Base-by-base conservation (phyloP, 1,140 invertebrate species). In the Magallana angulata region DNA sequence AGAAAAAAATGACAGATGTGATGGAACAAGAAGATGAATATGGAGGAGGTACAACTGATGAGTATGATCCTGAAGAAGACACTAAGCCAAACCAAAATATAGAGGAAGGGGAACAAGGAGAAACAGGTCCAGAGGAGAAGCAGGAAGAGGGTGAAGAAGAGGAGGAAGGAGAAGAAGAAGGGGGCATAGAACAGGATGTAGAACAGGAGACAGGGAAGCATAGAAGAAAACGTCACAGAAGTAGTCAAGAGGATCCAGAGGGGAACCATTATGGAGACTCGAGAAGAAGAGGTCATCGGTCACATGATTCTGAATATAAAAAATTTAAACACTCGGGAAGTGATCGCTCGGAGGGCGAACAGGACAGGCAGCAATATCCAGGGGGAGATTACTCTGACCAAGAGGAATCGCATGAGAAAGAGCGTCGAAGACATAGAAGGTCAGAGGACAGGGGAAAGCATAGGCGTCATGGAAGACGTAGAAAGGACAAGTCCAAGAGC, bases 331-430 rank as follows among this genome's bases (percentile, higher is more conserved):
- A 18, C 9, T 84, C 58, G 7, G 82, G 82, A 58, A 62, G 59
- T 60, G 82, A 84, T 62, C 57, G 57, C 18, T 82, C 57, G 3
- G 85, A 87, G 30, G 36, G 59, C 8, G 36, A 87, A 57, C 36
- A 76, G 3, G 81, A 82, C 11, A 62, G 81, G 30, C 30, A 58
- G 80, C 68, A 57, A 6, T 58, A 71, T 58, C 71, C 60, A 59
- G 85, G 85, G 36, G 76, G 57, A 62, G 85, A 87, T 18, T n/a
- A 87, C 57, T 87, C 85, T n/a, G 85, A 87, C 24, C 59, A 84
- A 18, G 82, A 84, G 24, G 59, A 62, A 3, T 68, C 57, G 4
- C 18, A 57, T 57, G 82, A 84, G 1, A 62, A 24, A 18, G 82
- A 84, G 3, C 24, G 80, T 30, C 82, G 60, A 82, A 76, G 59